Evolutionary conservation across 2,888 invertebrate species (phyloP).

Genomic region (Zaprionus lineosus): DNA sequence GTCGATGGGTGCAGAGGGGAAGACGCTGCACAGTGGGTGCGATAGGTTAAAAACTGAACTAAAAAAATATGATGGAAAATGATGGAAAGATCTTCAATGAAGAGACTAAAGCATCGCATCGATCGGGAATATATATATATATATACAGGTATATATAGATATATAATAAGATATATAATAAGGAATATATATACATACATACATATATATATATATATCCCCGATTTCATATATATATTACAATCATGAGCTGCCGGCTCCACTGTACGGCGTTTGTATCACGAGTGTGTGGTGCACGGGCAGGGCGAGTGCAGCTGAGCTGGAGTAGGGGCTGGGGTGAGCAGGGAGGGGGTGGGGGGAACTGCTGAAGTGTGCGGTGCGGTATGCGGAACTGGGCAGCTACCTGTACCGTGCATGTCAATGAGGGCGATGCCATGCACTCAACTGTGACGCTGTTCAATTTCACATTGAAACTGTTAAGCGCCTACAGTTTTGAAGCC

Average conservation of each 20-base stretch:
- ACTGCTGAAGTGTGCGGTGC: no score
- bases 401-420: slow-evolving; percentile 62
- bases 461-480: no score
- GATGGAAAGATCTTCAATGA: no score
- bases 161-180: no score
- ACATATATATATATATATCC: not conserved
- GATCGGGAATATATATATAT: no score
- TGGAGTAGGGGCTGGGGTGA: no score
- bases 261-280: not conserved
- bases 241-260: not conserved
- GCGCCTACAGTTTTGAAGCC: slow-evolving; percentile 4
- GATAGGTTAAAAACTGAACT: not conserved
- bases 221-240: not conserved
- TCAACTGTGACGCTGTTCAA: slow-evolving; percentile 30
- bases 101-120: no score
- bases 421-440: slow-evolving; percentile 32
- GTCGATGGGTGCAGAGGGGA: not conserved
- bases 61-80: not conserved
- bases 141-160: no score
- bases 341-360: no score
- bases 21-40: not conserved
- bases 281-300: slow-evolving; percentile 3
- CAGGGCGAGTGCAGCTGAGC: no score
- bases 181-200: not conserved
- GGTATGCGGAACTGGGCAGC: slow-evolving; percentile 32